These are phyloP conservation scores for Petroica traversi DNA, from an alignment of 2,113 vertebrate genomes.

Conservation along the genomic window DNA sequence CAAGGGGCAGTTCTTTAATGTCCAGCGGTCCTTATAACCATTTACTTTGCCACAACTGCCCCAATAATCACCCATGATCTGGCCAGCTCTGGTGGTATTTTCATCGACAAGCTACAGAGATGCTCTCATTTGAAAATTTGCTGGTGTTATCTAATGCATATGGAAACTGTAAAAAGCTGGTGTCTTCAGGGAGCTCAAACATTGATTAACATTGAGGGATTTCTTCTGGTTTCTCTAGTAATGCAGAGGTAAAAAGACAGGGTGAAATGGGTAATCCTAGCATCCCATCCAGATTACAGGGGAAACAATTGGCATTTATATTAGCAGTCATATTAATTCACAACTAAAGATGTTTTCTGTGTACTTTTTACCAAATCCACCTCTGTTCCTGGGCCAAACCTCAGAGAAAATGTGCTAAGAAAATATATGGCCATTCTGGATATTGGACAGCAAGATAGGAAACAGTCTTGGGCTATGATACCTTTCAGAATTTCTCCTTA, in stretches of 20 bases:
- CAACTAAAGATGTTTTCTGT: background rate
- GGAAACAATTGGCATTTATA: background rate
- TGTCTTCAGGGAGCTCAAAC: background rate
- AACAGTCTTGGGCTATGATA: background rate
- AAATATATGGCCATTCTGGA: background rate
- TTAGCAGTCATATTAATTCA: background rate
- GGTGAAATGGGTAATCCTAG: background rate
- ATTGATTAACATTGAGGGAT: background rate
- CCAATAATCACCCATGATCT: background rate
- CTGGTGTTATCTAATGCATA: background rate
- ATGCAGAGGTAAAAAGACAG: background rate
- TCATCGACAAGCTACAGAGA: background rate
- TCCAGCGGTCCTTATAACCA: background rate
- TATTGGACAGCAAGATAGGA: background rate
- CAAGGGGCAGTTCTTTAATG: background rate
- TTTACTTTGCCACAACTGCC: background rate
- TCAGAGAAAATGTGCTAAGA: background rate
- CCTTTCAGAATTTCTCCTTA: background rate
- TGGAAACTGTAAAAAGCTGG: background rate
- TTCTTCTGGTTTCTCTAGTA: background rate
- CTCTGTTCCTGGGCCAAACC: background rate
- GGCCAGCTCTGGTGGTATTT: background rate
- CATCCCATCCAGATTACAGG: background rate
- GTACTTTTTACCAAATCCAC: background rate
- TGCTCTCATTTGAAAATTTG: background rate